A percentile compares a stretch with the other conserved stretches of the same genome.
Conservation (phyloP, 2,113 vertebrate species). For the Callospermophilus lateralis region DNA sequence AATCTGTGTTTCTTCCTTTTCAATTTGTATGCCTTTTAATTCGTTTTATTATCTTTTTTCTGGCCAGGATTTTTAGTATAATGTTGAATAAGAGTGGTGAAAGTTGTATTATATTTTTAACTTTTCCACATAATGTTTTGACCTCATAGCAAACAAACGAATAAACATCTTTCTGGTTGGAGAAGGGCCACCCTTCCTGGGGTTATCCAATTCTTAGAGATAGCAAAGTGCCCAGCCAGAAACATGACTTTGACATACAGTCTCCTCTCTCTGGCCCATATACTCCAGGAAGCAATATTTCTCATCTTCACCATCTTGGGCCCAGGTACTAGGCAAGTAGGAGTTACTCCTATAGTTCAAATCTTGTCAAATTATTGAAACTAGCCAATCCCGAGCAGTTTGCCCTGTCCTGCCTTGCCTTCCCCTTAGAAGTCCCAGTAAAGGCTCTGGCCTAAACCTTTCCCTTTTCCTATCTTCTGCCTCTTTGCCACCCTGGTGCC, state of each 20-base stretch:
- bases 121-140: not conserved
- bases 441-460: not conserved
- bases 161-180: not conserved
- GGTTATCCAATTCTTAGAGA: not conserved
- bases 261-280: not conserved
- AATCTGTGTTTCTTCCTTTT: not conserved
- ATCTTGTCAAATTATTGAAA: not conserved
- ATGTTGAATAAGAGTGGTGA: not conserved
- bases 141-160: not conserved
- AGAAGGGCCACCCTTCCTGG: too few relatives aligned
- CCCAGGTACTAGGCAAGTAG: not conserved
- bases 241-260: not conserved
- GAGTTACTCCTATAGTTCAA: not conserved
- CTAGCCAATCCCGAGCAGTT: not conserved
- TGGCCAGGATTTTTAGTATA: not conserved
- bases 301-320: not conserved
- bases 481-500: not conserved
- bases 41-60: not conserved
- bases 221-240: not conserved
- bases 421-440: not conserved
- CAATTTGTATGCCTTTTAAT: not conserved
- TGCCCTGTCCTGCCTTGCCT: not conserved
- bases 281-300: not conserved
- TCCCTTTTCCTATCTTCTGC: not conserved
- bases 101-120: not conserved